A percentile compares a stretch with the other conserved stretches of the same genome.
Conservation (phyloP, 2,113 vertebrate species). For the Bujurquina vittata region DNA sequence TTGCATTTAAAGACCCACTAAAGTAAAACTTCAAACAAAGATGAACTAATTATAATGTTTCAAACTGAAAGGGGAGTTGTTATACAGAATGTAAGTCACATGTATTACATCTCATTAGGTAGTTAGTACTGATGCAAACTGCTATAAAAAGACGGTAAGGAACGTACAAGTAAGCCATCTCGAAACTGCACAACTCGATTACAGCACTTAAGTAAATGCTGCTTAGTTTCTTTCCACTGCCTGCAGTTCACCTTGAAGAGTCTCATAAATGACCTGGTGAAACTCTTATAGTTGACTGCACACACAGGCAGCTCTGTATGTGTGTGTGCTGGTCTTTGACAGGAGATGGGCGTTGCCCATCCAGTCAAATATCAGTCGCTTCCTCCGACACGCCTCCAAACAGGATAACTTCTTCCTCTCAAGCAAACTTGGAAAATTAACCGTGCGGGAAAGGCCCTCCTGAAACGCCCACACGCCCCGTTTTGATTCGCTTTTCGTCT, state of each 20-base stretch:
- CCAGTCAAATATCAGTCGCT: conserved; percentile 64
- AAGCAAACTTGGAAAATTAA: conserved; percentile 65
- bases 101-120: background rate
- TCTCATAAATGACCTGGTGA: background rate
- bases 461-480: background rate
- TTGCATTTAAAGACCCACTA: background rate
- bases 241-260: background rate
- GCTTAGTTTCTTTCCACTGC: background rate
- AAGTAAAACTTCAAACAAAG: background rate
- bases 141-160: too few species aligned
- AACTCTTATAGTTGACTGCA: background rate
- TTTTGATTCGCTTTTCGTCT: conserved; percentile 49
- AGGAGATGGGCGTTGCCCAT: conserved; percentile 77
- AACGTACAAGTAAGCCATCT: background rate
- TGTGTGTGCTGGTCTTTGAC: conserved; percentile 47
- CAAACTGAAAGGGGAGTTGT: background rate
- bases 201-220: background rate
- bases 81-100: background rate
- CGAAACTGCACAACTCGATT: background rate
- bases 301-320: background rate
- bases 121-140: background rate
- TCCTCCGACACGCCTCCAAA: conserved; percentile 69
- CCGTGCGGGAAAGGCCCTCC: conserved; percentile 26
- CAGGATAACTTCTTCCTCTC: conserved; percentile 52
- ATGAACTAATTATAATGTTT: background rate